A percentile compares a stretch with the other conserved stretches of the same genome.
Conservation (phyloP, 2,797 vertebrate species). For the Sebastes flavidus region DNA sequence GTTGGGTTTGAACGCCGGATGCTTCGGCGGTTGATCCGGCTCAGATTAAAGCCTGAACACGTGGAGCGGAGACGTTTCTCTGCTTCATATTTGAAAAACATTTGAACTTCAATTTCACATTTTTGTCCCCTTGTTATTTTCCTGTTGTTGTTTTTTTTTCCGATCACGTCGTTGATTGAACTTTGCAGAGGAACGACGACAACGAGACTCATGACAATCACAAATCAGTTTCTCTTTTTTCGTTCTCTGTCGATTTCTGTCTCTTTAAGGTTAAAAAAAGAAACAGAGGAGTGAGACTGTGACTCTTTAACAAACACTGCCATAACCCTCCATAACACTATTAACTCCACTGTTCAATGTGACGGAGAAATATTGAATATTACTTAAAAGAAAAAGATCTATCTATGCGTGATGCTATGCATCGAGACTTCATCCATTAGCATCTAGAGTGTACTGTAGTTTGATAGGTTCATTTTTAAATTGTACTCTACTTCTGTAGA, state of each 20-base stretch:
- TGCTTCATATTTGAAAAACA: constrained; percentile 1
- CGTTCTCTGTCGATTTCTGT: constrained; percentile 2
- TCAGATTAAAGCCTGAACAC: constrained; percentile 2
- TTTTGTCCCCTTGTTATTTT: not conserved
- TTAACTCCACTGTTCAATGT: constrained; percentile 51
- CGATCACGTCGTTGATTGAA: not conserved
- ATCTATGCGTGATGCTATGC: constrained; percentile 71
- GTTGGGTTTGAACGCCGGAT: not conserved
- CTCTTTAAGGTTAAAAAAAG: not conserved
- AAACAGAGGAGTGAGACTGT: constrained; percentile 7
- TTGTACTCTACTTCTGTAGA: constrained; percentile 64
- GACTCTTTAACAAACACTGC: constrained; percentile 57
- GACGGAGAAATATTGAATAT: constrained; percentile 36
- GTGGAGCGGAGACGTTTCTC: constrained; percentile 3
- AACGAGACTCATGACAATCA: constrained; percentile 66
- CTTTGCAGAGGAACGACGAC: constrained; percentile 9
- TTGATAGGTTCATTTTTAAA: constrained; percentile 62
- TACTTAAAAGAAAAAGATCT: constrained; percentile 10
- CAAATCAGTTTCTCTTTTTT: constrained; percentile 10
- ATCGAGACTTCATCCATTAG: constrained; percentile 53
- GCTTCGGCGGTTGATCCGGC: not conserved
- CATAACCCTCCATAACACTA: constrained; percentile 64
- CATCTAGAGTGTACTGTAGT: constrained; percentile 66
- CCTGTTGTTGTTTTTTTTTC: not conserved
- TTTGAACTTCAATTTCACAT: not conserved